phyloP scores from a whole-genome alignment of 2,797 vertebrate genomes.

The Acipenser ruthenus region DNA sequence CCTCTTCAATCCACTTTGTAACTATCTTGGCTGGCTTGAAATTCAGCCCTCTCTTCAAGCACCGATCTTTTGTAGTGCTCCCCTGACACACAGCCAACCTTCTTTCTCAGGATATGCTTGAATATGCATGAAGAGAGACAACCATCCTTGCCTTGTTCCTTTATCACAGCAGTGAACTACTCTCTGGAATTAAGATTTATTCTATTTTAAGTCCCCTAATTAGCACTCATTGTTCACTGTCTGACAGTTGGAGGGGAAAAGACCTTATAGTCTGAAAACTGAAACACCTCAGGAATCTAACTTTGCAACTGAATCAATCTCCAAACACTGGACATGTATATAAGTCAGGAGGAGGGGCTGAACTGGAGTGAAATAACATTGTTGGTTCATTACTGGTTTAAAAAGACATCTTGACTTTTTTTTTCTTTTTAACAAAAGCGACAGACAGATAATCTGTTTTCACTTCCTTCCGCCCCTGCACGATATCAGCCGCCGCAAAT shows the following conservation, averaged over 20 bases:
- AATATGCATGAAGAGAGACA: slow-evolving; percentile 65
- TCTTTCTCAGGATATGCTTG: slow-evolving; percentile 56
- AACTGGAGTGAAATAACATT: slow-evolving; percentile 11
- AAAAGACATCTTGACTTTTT: slow-evolving; percentile 20
- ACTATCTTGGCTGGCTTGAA: slow-evolving; percentile 43
- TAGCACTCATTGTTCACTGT: slow-evolving; percentile 42
- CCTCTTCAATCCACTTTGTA: slow-evolving; percentile 55
- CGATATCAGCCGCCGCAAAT: slow-evolving; percentile 17
- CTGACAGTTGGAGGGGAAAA: slow-evolving; percentile 27
- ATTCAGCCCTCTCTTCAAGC: slow-evolving; percentile 50
- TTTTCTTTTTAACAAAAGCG: slow-evolving; percentile 4
- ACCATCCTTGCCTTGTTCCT: slow-evolving; percentile 31
- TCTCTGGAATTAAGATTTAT: slow-evolving; percentile 29
- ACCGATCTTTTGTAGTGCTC: slow-evolving; percentile 52
- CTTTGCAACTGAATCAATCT: slow-evolving; percentile 44
- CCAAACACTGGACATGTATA: slow-evolving; percentile 25
- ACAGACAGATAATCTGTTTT: slow-evolving; percentile 20
- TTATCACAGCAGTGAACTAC: slow-evolving; percentile 28
- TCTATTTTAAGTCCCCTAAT: slow-evolving; percentile 41
- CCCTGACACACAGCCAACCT: slow-evolving; percentile 49
- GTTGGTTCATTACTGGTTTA: slow-evolving; percentile 2
- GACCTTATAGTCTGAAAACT: slow-evolving; percentile 27
- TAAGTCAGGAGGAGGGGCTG: slow-evolving; percentile 24
- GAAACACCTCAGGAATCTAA: slow-evolving; percentile 35
- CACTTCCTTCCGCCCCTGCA: slow-evolving; percentile 22